Percentiles rank a stretch among this genome's conserved stretches.
Conservation (phyloP, 2,888 invertebrate genomes). For the Pseudococcus longispinus region DNA sequence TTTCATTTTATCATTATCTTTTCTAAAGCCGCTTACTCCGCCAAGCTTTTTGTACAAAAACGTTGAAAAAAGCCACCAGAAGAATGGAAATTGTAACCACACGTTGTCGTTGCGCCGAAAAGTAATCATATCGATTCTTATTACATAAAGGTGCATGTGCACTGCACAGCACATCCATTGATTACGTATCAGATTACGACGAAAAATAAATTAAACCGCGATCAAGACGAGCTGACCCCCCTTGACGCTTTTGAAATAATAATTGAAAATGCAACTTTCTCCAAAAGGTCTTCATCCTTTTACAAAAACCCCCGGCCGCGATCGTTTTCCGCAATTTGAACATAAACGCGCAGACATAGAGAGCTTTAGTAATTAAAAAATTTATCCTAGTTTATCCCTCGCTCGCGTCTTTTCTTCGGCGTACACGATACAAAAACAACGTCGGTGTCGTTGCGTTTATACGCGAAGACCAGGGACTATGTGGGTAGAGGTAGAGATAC, state of each 20-base stretch:
- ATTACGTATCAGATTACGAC: not conserved
- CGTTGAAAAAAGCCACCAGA: not conserved
- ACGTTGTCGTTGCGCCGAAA: not conserved
- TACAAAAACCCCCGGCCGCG: not conserved
- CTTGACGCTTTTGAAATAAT: not conserved
- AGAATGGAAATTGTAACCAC: not conserved
- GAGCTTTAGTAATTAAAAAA: slow-evolving; percentile 3
- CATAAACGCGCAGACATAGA: not conserved
- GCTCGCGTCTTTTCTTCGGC: not conserved
- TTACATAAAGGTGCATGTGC: not conserved
- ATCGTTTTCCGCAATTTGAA: not conserved
- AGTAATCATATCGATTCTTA: too few species aligned
- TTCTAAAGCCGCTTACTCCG: not conserved
- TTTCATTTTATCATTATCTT: not conserved
- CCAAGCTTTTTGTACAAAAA: not conserved
- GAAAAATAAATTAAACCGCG: not conserved
- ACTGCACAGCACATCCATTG: not conserved
- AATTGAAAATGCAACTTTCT: not conserved
- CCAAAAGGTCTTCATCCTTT: slow-evolving; percentile 8
- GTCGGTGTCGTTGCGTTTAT: not conserved
- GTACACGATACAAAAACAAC: not conserved
- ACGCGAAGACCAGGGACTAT: not conserved
- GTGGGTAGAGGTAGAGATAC: not conserved
- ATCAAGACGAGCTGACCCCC: not conserved
- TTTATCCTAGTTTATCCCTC: not conserved